Evolutionary conservation across 2,888 invertebrate species (phyloP), one percentile per base, ranked within the genome.

Genomic region (Drosophila kanekoi): DNA sequence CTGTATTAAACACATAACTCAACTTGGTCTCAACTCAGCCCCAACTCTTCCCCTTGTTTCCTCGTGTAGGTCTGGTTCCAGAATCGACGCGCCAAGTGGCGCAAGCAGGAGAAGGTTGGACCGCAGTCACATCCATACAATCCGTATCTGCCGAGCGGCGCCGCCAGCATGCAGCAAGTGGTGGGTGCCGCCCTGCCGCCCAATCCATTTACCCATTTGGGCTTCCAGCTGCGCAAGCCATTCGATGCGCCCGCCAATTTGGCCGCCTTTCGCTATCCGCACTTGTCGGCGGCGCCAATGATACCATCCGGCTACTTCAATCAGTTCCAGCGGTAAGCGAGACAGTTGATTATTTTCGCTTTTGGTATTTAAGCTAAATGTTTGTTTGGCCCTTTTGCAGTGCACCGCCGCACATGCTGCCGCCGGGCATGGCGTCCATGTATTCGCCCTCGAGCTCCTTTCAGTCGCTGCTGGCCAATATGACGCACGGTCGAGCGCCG

Each of bases 101-200:
- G 98, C 41, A 98, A 98, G 90, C 97, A 97, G 90, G 97, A 97
- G 93, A 97, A 97, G 93, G 97, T 97, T 63, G 97, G 97, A 0
- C 97, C 97, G 0, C 96, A 97, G 89, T 97, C 94, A 2, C 97
- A 97, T 92, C 97, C 97, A 0, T 97, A 97, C 94, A 97, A 96
- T 91, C 97, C 97, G 1, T 97, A 97, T 92, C 91, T 96, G 75
- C 94, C 95, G 51, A 94, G 95, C 47, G 94, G 94, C n/a, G 94
- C 94, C 43, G 94, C 94, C 3, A 94, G 94, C 35, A 94, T 95
- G 48, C 94, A 95, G 45, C 93, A 95, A 2, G 94, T 96, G 0
- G 95, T 96, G 4, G 95, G 96, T 3, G 95, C 96, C 85, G 94
- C 96, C 33, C 94, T 97, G 92, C 92, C 92, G 59, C 96, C 97